phyloP scores from a whole-genome alignment of 1,140 invertebrate genomes.

The Portunus trituberculatus region DNA sequence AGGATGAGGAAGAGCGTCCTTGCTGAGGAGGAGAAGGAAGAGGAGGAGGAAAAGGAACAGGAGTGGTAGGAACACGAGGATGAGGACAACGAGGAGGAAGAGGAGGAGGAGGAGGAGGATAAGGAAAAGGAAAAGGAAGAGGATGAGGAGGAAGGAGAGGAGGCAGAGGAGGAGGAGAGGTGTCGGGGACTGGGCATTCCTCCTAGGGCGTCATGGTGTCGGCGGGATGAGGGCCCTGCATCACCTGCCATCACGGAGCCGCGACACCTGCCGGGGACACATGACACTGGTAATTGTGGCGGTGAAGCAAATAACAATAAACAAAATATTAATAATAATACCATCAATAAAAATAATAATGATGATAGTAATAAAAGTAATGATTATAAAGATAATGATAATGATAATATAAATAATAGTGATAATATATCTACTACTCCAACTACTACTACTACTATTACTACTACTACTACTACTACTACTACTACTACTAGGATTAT shows the following conservation, averaged over 20 bases:
- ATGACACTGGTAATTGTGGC: not conserved
- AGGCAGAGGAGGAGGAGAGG: not conserved
- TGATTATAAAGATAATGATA: too few relatives aligned
- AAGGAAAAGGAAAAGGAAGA: not conserved
- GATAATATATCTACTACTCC: too few relatives aligned
- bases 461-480: too few relatives aligned
- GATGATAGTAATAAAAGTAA: too few relatives aligned
- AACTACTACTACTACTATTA: too few relatives aligned
- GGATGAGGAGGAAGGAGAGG: not conserved
- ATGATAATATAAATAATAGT: too few relatives aligned
- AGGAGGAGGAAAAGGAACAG: too few relatives aligned
- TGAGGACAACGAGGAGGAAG: not conserved
- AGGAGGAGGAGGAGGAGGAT: not conserved
- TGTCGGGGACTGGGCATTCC: not conserved
- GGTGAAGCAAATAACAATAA: not conserved
- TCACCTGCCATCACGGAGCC: slow-evolving; percentile 6
- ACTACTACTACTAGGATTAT: too few relatives aligned
- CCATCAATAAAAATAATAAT: not conserved
- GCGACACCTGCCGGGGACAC: not conserved
- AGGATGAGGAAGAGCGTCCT: not conserved
- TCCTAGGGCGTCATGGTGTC: not conserved
- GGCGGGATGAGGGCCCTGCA: not conserved
- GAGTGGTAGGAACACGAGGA: too few relatives aligned
- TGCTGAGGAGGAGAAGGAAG: too few relatives aligned
- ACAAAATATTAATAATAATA: not conserved